Evolutionary conservation across 2,888 invertebrate species (phyloP), one percentile per base, ranked within the genome.

Genomic region (Ischnus inquisitorius): DNA sequence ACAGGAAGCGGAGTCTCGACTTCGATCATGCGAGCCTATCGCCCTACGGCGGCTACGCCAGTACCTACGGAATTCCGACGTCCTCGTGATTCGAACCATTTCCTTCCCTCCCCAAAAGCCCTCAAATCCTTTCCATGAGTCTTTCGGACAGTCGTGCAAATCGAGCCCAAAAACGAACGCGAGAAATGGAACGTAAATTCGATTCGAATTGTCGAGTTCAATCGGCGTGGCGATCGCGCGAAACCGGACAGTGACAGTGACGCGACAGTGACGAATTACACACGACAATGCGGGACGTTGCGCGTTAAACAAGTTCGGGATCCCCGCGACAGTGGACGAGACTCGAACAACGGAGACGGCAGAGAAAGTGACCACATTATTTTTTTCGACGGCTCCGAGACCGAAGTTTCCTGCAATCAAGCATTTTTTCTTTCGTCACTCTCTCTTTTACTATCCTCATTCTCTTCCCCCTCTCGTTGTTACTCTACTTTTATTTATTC

Each of bases 31-130:
- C 93, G 2, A 93, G 94, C 79, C 87, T 90, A 3, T 84, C 84
- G 19, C 94, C 94, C 12, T 95, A 95, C 93, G 88, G 93, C 83
- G 93, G 93, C 71, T 94, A 94, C 88, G 92, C 89, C n/a, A 82
- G 89, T 54, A 85, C 89, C 79, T 90, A 89, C 84, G 89, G 85
- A 25, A 88, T 84, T 19, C 62, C 85, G 3, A 84, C 82, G 62
- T 65, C 86, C 12, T 87, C 89, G 79, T 89, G 89, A 90, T 86
- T 71, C n/a, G n/a, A 8, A 25, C 54, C 28, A 12, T 46, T 5
- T 28, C 22, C 22, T 46, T 34, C 19, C 4, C 14, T 62, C n/a
- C 22, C 62, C 6, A 28, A 12, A 5, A 16, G 46, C 39, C 34
- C 10, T 43, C n/a, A n/a, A n/a, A 34, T 34, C 34, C 34, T 6